A percentile compares a stretch with the other conserved stretches of the same genome.
These are phyloP conservation scores for Dynastes maya DNA, from an alignment of 2,888 invertebrate species.

Conservation along the genomic window DNA sequence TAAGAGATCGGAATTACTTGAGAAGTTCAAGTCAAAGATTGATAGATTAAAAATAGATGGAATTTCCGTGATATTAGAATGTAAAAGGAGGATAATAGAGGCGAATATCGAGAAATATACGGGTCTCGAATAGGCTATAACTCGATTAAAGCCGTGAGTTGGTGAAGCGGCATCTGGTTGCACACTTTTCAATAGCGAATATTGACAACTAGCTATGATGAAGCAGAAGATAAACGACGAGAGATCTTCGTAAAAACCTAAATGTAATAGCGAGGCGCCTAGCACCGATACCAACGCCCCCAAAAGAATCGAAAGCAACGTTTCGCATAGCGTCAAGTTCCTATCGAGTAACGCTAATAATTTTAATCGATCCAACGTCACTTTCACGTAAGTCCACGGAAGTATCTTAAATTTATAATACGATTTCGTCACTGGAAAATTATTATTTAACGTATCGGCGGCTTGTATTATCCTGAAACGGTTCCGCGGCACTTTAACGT, in stretches of 20 bases:
- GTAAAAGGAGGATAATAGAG: slow-evolving; percentile 66
- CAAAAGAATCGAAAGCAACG: slow-evolving; percentile 85
- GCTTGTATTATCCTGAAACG: slow-evolving; percentile 75
- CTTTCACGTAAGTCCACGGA: slow-evolving; percentile 80
- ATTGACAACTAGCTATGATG: slow-evolving; percentile 98
- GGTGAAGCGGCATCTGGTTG: slow-evolving; percentile 99
- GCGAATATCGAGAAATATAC: slow-evolving; percentile 93
- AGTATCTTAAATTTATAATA: slow-evolving; percentile 85
- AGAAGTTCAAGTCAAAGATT: slow-evolving; percentile 71
- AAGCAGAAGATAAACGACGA: slow-evolving; percentile 96
- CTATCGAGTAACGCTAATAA: slow-evolving; percentile 94
- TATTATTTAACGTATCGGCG: slow-evolving; percentile 62
- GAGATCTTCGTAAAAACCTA: slow-evolving; percentile 92
- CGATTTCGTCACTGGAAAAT: slow-evolving; percentile 64
- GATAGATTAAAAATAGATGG: slow-evolving; percentile 65
- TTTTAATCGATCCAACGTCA: slow-evolving; percentile 93
- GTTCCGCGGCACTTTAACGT: slow-evolving; percentile 73
- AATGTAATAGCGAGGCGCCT: slow-evolving; percentile 87
- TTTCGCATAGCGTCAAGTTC: slow-evolving; percentile 88
- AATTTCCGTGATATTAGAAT: slow-evolving; percentile 60
- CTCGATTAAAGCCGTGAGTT: slow-evolving; percentile 96
- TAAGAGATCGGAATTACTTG: slow-evolving; percentile 76
- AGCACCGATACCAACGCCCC: slow-evolving; percentile 89
- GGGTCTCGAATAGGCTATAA: slow-evolving; percentile 94
- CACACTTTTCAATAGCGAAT: slow-evolving; percentile 96